Evolutionary conservation across 2,797 vertebrate species (phyloP).

Genomic region (Hydrophis major): DNA sequence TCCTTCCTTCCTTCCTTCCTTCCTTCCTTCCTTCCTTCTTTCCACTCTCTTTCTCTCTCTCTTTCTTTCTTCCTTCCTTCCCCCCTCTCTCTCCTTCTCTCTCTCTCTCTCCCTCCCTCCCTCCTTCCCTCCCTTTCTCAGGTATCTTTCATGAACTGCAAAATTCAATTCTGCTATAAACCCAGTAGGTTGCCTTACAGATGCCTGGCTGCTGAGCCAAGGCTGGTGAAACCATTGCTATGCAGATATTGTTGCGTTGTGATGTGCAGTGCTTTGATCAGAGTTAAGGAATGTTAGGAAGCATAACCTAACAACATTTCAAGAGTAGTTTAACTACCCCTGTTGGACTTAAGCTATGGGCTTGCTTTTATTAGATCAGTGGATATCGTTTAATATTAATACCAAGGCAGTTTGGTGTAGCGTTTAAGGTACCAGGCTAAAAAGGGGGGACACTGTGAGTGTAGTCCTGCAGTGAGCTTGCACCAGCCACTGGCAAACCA

Average conservation of each 20-base stretch:
- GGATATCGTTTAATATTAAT: neutral
- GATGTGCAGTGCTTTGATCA: neutral
- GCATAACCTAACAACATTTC: neutral
- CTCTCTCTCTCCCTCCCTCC: rapidly evolving
- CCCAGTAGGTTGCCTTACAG: neutral
- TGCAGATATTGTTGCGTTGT: neutral
- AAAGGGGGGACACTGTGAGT: neutral
- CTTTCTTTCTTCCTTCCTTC: too few species aligned
- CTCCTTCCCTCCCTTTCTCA: too few species aligned
- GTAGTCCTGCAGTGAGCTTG: neutral
- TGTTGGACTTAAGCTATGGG: neutral
- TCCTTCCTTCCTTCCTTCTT: too few species aligned
- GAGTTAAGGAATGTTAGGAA: neutral
- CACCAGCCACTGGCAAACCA: neutral
- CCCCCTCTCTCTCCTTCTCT: too few species aligned
- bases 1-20: too few species aligned
- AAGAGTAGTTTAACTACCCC: neutral
- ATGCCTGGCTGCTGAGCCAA: neutral
- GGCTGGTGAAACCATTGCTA: neutral
- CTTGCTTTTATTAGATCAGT: neutral
- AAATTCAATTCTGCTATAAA: neutral
- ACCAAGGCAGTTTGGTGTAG: neutral
- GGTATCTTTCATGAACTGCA: neutral
- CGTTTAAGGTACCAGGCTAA: neutral
- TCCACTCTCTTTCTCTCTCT: too few species aligned